Percentiles rank a stretch among this genome's conserved stretches.
These are phyloP conservation scores for Tonatia bakeri DNA, from an alignment of 2,113 vertebrate species.

Conservation along the genomic window DNA sequence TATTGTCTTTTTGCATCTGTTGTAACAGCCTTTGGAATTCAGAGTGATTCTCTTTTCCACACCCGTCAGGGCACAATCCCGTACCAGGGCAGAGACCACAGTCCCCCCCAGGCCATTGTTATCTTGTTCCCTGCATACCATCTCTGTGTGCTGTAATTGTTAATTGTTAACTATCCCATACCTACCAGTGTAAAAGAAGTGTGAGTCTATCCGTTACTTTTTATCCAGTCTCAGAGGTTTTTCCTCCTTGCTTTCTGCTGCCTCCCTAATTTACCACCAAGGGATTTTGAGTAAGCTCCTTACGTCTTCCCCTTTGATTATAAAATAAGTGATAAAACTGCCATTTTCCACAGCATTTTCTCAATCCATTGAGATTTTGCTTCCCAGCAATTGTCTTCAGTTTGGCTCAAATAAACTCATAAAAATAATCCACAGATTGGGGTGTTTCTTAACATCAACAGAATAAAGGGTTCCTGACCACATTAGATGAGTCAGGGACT, in stretches of 20 bases:
- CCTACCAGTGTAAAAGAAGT: background rate
- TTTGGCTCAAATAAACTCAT: background rate
- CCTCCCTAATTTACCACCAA: background rate
- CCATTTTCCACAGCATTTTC: background rate
- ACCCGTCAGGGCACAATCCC: too few species aligned
- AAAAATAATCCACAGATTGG: background rate
- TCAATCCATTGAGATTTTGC: background rate
- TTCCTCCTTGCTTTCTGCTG: background rate
- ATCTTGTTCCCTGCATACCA: background rate
- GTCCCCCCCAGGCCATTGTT: background rate
- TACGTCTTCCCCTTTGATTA: background rate
- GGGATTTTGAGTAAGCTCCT: background rate
- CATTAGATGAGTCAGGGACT: background rate
- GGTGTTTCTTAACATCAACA: background rate
- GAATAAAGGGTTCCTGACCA: background rate
- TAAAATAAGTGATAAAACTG: background rate
- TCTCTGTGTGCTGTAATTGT: background rate
- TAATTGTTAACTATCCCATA: background rate
- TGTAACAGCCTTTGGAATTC: background rate
- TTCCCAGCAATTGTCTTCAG: background rate
- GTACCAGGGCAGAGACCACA: background rate
- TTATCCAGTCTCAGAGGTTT: background rate
- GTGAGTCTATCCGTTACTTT: background rate
- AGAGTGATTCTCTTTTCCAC: background rate
- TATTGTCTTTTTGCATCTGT: background rate